phyloP scores from a whole-genome alignment of 2,888 invertebrate species.

The Tyria jacobaeae region DNA sequence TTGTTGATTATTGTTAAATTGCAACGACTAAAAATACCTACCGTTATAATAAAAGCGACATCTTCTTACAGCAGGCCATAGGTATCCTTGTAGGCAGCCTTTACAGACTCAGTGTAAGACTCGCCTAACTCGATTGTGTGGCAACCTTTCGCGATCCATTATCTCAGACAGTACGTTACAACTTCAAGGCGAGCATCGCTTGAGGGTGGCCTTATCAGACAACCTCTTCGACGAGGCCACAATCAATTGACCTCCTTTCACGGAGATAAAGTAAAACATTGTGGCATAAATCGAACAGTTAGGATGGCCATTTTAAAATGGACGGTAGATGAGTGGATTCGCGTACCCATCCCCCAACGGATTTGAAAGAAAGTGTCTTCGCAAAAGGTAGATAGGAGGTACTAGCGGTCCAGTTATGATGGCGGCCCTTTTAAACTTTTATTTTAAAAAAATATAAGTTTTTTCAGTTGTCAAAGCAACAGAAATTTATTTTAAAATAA shows the following conservation, averaged over 20 bases:
- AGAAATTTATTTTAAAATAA: too few relatives aligned
- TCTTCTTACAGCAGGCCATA: constrained; percentile 12
- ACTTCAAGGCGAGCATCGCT: constrained; percentile 58
- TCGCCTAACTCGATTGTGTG: constrained; percentile 29
- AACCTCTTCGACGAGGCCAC: constrained; percentile 48
- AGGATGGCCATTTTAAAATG: constrained; percentile 46
- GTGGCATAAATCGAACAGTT: constrained; percentile 29
- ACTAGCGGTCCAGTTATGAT: constrained; percentile 18
- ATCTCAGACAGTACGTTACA: constrained; percentile 63
- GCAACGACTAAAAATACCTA: too few relatives aligned
- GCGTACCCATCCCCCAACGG: constrained; percentile 45
- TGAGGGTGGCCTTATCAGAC: constrained; percentile 60
- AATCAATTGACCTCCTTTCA: constrained; percentile 50
- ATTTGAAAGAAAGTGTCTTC: constrained; percentile 48
- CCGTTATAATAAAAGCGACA: neutral
- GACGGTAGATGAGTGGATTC: constrained; percentile 47
- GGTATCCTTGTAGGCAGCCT: constrained; percentile 24
- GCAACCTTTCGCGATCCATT: constrained; percentile 60
- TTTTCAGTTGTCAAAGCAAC: neutral
- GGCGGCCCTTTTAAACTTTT: constrained; percentile 38
- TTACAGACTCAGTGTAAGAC: constrained; percentile 26
- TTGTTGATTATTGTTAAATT: too few relatives aligned
- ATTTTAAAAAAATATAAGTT: constrained; percentile 29
- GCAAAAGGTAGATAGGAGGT: constrained; percentile 45
- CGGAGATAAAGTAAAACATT: constrained; percentile 28